These are phyloP conservation scores for Drosophila aff. DNA, from an alignment of 1,140 invertebrate species.

Conservation along the genomic window DNA sequence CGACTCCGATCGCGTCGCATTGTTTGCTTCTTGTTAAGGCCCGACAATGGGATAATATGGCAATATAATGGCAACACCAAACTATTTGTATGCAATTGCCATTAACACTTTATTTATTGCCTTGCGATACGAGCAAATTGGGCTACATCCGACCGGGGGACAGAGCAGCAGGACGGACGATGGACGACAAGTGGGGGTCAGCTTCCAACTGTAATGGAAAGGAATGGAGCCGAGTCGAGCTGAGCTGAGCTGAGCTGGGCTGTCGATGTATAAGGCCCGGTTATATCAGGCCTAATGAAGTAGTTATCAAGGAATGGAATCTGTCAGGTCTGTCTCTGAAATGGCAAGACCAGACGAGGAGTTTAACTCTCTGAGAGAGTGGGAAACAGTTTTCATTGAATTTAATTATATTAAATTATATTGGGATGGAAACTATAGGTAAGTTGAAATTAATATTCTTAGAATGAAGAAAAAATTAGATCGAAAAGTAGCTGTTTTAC, in stretches of 20 bases:
- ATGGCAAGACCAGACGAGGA: slow-evolving; percentile 34
- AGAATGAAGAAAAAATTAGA: too few species aligned
- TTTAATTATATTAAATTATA: slow-evolving; percentile 27
- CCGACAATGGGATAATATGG: slow-evolving; percentile 71
- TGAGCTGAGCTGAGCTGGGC: background rate
- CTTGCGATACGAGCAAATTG: slow-evolving; percentile 35
- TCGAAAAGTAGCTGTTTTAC: too few species aligned
- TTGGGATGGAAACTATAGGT: background rate
- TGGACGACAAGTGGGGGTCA: slow-evolving; percentile 4
- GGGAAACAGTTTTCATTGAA: slow-evolving; percentile 34
- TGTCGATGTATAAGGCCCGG: slow-evolving; percentile 38
- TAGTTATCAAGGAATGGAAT: slow-evolving; percentile 68
- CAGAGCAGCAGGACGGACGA: background rate
- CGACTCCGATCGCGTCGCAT: slow-evolving; percentile 63
- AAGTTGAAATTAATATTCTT: background rate
- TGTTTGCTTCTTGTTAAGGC: slow-evolving; percentile 81
- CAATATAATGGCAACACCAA: slow-evolving; percentile 80
- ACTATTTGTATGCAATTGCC: slow-evolving; percentile 83
- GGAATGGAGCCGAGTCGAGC: slow-evolving; percentile 7
- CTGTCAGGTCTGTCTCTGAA: slow-evolving; percentile 33
- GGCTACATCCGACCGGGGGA: slow-evolving; percentile 8
- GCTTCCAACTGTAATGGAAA: slow-evolving; percentile 30
- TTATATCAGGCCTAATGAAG: slow-evolving; percentile 67
- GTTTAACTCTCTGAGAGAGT: background rate
- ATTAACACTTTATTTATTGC: slow-evolving; percentile 85